Conservation (phyloP, 37 sponge, comb jelly and placozoan species). For the Theonella swinhoei region DNA sequence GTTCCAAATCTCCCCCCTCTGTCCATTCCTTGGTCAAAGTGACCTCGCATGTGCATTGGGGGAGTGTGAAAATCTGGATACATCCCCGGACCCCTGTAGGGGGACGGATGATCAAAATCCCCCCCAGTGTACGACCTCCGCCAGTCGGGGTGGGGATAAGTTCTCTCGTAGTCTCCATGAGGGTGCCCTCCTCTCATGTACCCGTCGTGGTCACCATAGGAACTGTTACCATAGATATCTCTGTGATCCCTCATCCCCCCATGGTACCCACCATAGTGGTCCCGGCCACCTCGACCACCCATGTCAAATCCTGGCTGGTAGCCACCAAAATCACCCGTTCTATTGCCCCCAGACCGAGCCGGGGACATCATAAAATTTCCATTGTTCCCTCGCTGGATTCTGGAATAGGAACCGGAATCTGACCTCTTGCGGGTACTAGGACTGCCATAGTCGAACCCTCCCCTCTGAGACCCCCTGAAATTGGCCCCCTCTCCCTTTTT, state of each 20-base stretch:
- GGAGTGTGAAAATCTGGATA: too few relatives aligned
- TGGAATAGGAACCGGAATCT: conserved; percentile 1
- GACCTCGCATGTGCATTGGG: too few relatives aligned
- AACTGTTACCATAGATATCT: not conserved
- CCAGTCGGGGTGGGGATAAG: not conserved
- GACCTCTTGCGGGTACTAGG: not conserved
- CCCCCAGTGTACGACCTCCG: not conserved
- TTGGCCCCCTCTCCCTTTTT: not conserved
- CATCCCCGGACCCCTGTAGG: too few relatives aligned
- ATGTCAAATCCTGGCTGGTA: not conserved
- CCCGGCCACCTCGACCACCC: conserved; percentile 14
- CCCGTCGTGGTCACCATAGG: not conserved
- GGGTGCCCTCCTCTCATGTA: not conserved
- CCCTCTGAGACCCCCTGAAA: conserved; percentile 8
- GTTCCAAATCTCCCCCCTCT: not conserved
- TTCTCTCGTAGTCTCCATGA: not conserved
- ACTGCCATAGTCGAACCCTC: not conserved
- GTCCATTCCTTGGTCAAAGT: not conserved
- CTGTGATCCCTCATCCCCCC: not conserved
- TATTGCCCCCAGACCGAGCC: not conserved
- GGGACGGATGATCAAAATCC: not conserved
- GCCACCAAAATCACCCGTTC: not conserved
- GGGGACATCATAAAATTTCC: not conserved
- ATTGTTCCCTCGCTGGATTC: not conserved
- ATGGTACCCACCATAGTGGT: not conserved